phyloP scores from a whole-genome alignment of 2,113 vertebrate genomes.

The Anthoscopus minutus region DNA sequence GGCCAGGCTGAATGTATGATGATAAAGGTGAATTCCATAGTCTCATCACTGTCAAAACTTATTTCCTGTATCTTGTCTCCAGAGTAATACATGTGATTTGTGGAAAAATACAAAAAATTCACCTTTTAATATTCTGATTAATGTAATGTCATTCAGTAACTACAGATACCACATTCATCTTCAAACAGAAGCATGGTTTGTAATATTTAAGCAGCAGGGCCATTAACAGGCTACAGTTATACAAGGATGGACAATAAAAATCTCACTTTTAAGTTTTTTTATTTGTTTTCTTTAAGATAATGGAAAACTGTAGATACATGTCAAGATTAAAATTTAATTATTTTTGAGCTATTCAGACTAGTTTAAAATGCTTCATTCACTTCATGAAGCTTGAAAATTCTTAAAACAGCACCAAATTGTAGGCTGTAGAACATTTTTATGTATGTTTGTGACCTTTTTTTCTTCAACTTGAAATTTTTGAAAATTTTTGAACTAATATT shows the following conservation, averaged over 20 bases:
- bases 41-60: not conserved
- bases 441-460: accelerated
- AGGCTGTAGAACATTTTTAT: not conserved
- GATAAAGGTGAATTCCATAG: not conserved
- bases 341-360: not conserved
- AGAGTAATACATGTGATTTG: not conserved
- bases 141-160: not conserved
- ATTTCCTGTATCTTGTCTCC: not conserved
- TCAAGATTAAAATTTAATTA: not conserved
- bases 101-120: not conserved
- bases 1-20: not conserved
- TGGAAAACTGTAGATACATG: not conserved
- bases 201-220: not conserved
- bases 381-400: not conserved
- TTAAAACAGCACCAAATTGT: not conserved
- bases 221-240: not conserved
- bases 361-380: not conserved
- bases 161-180: not conserved
- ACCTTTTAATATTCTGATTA: not conserved
- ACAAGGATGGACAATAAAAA: not conserved
- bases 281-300: not conserved
- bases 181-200: not conserved
- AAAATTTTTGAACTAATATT: not conserved
- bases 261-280: not conserved
- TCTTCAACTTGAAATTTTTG: not conserved